Percentiles rank a stretch among this genome's conserved stretches.
Conservation (phyloP, 2,113 vertebrate species). For the Equus quagga region DNA sequence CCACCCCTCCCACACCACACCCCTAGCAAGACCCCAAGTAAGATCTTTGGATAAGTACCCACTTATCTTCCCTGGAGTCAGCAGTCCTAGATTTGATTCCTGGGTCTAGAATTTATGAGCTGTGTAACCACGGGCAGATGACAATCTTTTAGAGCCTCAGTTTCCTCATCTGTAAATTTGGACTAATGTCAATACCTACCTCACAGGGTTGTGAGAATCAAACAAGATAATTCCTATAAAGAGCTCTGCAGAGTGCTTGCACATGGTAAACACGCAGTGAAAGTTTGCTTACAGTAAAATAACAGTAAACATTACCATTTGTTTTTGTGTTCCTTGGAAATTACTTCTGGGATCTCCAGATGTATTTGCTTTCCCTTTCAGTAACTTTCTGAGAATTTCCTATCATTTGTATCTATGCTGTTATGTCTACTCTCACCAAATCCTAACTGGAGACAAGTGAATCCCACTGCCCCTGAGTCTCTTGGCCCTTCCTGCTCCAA, state of each 20-base stretch:
- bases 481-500: background rate
- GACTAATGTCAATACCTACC: background rate
- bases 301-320: slow-evolving; percentile 39
- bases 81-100: background rate
- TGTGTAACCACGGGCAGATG: background rate
- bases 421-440: background rate
- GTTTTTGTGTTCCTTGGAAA: slow-evolving; percentile 40
- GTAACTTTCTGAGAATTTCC: slow-evolving; percentile 14
- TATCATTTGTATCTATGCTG: background rate
- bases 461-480: background rate
- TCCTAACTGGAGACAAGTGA: background rate
- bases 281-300: slow-evolving; percentile 42
- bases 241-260: background rate
- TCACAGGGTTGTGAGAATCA: background rate
- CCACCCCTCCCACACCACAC: background rate
- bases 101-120: background rate
- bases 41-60: background rate
- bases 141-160: background rate
- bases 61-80: background rate
- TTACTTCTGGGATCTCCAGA: slow-evolving; percentile 13
- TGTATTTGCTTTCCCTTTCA: slow-evolving; percentile 6
- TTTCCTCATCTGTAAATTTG: background rate
- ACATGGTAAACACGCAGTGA: background rate
- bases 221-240: background rate
- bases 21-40: background rate